Base-by-base conservation (phyloP, 2,888 invertebrate species). In the Tipula confusa region DNA sequence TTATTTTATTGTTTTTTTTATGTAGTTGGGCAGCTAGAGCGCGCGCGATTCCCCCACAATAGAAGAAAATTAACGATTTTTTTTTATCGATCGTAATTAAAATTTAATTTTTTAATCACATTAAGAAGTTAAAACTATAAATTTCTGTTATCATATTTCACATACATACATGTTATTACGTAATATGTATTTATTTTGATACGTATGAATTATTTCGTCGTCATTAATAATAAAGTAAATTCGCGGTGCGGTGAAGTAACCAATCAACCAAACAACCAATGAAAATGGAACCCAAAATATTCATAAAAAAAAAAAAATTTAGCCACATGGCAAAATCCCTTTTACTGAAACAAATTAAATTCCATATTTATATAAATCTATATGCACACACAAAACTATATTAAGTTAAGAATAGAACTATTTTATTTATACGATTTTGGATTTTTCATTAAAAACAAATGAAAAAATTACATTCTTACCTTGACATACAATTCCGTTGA, bases 221-320 rank as follows among this genome's bases (percentile, higher is more conserved):
- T 24, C 18, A 24, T 5, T 64, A 64, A 64, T 43, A 33, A 33
- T 0, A 64, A 64, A 24, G 9, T 9, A 64, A 64, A 64, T 18
- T 64, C 64, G 64, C 24, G 64, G 18, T 48, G 24, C 64, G 24
- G 24, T 24, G 64, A 33, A n/a, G 33, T 64, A 64, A 24, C 7
- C 64, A 64, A 64, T 33, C 9, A 15, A 43, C 15, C n/a, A 43
- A 15, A 18, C 24, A 24, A 64, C 64, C 64, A 64, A 64, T 64
- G 64, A 64, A 64, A 64, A 64, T 64, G 64, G 64, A 64, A 64
- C 9, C 64, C 64, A 64, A 64, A n/a, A n/a, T n/a, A n/a, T n/a
- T n/a, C n/a, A n/a, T n/a, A n/a, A n/a, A n/a, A n/a, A n/a, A n/a
- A n/a, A n/a, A n/a, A 64, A 64, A 43, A 64, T 64, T 64, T 64